Evolutionary conservation across 1,140 invertebrate species (phyloP).

Genomic region (Drosophila ohnishii): DNA sequence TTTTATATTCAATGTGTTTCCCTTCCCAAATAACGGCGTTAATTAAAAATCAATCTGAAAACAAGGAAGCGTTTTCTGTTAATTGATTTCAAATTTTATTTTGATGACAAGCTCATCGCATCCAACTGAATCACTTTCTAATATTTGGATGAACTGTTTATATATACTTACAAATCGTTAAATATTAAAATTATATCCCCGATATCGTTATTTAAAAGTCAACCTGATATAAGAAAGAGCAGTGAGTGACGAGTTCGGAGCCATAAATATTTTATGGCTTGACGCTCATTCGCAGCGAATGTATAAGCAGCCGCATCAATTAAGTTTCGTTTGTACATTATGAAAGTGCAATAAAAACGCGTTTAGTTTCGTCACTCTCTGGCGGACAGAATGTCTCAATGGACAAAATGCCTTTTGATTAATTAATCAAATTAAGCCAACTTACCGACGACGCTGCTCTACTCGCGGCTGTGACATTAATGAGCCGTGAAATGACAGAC

Average conservation of each 20-base stretch:
- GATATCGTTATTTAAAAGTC: background rate
- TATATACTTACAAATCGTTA: background rate
- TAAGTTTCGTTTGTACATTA: conserved; percentile 20
- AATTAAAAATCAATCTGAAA: background rate
- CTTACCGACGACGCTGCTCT: conserved; percentile 20
- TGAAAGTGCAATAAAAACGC: conserved; percentile 20
- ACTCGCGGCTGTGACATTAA: conserved; percentile 57
- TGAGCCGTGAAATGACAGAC: conserved; percentile 63
- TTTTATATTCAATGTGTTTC: background rate
- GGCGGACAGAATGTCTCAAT: conserved; percentile 1
- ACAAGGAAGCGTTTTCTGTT: background rate
- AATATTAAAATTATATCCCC: background rate
- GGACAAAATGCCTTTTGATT: conserved; percentile 32
- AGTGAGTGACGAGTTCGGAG: background rate
- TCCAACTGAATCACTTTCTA: conserved; percentile 18
- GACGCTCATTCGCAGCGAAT: background rate
- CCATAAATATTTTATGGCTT: conserved; percentile 27
- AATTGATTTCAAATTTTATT: conserved; percentile 4
- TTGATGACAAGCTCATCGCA: background rate
- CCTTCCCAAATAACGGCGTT: background rate
- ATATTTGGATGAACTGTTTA: background rate
- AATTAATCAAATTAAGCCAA: conserved; percentile 40
- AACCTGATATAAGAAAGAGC: background rate
- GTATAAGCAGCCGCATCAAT: background rate
- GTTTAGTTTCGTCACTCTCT: background rate